These are phyloP conservation scores for Melinaea marsaeus DNA, from an alignment of 2,888 invertebrate genomes.

Conservation along the genomic window DNA sequence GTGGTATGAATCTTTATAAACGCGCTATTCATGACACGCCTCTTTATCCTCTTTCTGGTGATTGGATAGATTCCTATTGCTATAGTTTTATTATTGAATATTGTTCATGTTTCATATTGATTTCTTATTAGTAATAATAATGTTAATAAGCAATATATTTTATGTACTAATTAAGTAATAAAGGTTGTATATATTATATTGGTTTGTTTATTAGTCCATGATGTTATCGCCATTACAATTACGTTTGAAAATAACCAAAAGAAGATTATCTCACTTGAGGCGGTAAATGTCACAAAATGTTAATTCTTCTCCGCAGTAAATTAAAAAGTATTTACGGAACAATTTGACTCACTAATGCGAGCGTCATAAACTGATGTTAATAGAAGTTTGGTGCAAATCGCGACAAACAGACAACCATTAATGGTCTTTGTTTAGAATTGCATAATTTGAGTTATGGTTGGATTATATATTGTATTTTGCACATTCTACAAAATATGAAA, in stretches of 20 bases:
- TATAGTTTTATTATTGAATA: not conserved
- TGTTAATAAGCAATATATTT: no score
- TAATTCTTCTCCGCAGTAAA: constrained; percentile 37
- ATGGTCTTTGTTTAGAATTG: constrained; percentile 12
- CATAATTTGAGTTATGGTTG: no score
- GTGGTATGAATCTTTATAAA: constrained; percentile 56
- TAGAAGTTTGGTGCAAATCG: constrained; percentile 14
- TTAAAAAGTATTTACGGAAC: constrained; percentile 52
- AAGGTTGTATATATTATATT: no score
- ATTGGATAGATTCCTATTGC: not conserved
- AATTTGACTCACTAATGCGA: constrained; percentile 43
- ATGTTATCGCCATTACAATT: not conserved
- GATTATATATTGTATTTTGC: no score
- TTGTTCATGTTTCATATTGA: no score
- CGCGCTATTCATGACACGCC: constrained; percentile 33
- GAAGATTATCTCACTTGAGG: constrained; percentile 20
- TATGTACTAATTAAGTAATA: no score
- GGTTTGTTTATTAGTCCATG: no score
- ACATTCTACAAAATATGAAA: no score
- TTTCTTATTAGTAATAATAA: no score
- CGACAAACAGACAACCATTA: constrained; percentile 17
- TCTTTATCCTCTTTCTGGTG: constrained; percentile 18
- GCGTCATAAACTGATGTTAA: constrained; percentile 23
- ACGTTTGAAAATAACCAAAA: not conserved
- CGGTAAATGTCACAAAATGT: constrained; percentile 18